Percentiles rank a stretch among this genome's conserved stretches.
Conservation (phyloP, 2,888 invertebrate species). For the Drosophila pegasa region DNA sequence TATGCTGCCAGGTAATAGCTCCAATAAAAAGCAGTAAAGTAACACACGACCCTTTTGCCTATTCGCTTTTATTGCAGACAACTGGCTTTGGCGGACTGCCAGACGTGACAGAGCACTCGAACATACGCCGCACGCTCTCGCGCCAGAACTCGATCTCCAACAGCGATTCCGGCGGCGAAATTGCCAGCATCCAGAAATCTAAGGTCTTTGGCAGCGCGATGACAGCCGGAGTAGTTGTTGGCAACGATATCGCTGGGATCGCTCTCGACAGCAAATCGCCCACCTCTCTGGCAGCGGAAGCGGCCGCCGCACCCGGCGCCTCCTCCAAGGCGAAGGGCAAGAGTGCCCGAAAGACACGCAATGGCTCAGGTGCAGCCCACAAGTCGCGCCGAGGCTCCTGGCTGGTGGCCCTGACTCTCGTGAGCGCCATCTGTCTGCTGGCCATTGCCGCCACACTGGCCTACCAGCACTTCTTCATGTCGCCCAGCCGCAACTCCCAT, state of each 20-base stretch:
- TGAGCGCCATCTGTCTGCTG: constrained; percentile 82
- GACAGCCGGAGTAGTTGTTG: constrained; percentile 70
- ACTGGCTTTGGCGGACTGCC: constrained; percentile 85
- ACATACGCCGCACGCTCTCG: constrained; percentile 83
- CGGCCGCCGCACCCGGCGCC: constrained; percentile 41
- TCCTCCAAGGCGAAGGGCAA: constrained; percentile 63
- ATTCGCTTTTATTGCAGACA: constrained; percentile 73
- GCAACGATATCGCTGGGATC: constrained; percentile 71
- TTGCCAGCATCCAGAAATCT: constrained; percentile 84
- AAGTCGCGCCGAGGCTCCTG: constrained; percentile 81
- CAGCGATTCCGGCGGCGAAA: constrained; percentile 84
- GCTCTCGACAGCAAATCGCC: constrained; percentile 75
- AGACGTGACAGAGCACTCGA: constrained; percentile 85
- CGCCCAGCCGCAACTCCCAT: constrained; percentile 84
- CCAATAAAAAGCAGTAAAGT: constrained; percentile 18
- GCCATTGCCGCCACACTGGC: constrained; percentile 82
- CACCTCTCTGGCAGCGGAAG: constrained; percentile 60
- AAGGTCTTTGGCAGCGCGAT: constrained; percentile 80
- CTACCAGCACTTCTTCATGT: constrained; percentile 84
- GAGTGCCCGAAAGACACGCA: constrained; percentile 53
- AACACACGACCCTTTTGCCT: constrained; percentile 14
- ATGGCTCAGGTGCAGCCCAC: constrained; percentile 47
- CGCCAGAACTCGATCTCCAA: constrained; percentile 84
- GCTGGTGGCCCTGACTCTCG: constrained; percentile 82
- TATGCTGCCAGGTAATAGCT: constrained; percentile 42